phyloP scores from a whole-genome alignment of 2,113 vertebrate genomes.

The Mirounga angustirostris region DNA sequence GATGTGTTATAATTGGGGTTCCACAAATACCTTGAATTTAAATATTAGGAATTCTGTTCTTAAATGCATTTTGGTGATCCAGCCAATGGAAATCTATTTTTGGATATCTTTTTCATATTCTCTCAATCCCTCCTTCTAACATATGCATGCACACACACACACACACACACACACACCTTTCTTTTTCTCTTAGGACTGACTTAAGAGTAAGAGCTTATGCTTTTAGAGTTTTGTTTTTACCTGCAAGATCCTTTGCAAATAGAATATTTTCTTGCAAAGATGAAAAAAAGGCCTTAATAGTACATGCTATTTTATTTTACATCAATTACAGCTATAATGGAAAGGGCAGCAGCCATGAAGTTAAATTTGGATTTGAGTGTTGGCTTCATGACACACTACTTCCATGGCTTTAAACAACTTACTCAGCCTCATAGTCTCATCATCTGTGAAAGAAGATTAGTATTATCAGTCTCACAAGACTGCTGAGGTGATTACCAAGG shows the following conservation, averaged over 20 bases:
- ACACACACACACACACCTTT: neutral
- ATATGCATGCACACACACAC: neutral
- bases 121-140: neutral
- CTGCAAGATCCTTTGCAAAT: neutral
- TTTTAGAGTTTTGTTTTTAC: neutral
- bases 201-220: neutral
- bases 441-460: neutral
- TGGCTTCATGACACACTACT: neutral
- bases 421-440: neutral
- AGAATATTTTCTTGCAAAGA: neutral
- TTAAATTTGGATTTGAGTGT: neutral
- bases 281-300: neutral
- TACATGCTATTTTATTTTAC: slow-evolving; percentile 9
- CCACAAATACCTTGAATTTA: neutral
- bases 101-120: neutral
- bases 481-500: neutral
- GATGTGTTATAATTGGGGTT: neutral
- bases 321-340: slow-evolving; percentile 15
- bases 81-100: neutral
- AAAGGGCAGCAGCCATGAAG: neutral
- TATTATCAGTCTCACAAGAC: neutral
- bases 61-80: neutral
- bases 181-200: slow-evolving; percentile 5
- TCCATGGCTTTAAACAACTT: neutral
- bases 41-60: neutral